Base-by-base conservation (phyloP, 2,888 invertebrate genomes). In the Sipha maydis region DNA sequence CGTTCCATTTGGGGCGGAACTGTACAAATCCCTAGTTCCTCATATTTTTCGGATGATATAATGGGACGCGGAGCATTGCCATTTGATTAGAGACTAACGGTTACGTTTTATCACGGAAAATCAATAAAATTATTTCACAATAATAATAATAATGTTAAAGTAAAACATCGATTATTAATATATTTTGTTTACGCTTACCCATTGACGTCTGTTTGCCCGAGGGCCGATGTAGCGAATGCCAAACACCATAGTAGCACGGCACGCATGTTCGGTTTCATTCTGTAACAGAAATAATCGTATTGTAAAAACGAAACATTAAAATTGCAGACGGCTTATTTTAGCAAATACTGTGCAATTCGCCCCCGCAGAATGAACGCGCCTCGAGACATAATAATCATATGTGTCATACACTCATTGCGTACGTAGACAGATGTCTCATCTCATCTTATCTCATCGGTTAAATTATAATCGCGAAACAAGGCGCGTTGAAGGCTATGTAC, bases 141-240 rank as follows among this genome's bases (percentile, higher is more conserved):
- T 8, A 61, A 61, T 61, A 25, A 61, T 25, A 21, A 3, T 25
- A 61, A 61, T 61, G 21, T 7, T 25, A 61, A 25, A 25, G 25
- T 61, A 25, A 61, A 61, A 61, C 25, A 61, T 34, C 34, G 34
- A 34, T 34, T 34, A 61, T 3, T 8, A 25, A 25, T 25, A 41
- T 41, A 34, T 41, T 41, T 9, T 25, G 25, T 25, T 25, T 67
- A 19, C 21, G 73, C 85, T 79, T 38, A 85, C 85, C 79, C 71
- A 11, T 79, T 85, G 34, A 41, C 34, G n/a, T 85, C 78, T 17
- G 77, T 71, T 79, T 85, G 85, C 0, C 85, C 78, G 54, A 79
- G 56, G 79, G 79, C 54, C 54, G 71, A 34, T 25, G 31, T 19
- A 38, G 71, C 21, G 54, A 85, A 78, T 28, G 79, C 56, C 71